phyloP scores from a whole-genome alignment of 35 echinoderm and acorn worm genomes.

The Chiridota heheva region DNA sequence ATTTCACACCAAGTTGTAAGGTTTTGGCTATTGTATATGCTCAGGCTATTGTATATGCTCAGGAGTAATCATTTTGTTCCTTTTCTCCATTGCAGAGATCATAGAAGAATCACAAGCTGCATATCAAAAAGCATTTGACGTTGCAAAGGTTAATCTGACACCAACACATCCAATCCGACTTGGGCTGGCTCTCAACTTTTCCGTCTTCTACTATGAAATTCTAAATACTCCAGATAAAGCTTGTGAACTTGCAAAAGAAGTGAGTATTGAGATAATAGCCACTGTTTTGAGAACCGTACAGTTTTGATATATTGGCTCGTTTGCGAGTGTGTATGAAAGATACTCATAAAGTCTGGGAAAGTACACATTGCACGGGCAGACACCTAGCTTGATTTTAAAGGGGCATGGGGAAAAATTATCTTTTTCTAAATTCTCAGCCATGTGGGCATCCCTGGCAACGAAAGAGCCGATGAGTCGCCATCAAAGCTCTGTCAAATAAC shows the following conservation, averaged over 20 bases:
- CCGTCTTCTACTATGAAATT: slow-evolving; percentile 99
- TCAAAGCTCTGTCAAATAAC: too few relatives aligned
- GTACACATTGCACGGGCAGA: too few relatives aligned
- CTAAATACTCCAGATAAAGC: slow-evolving; percentile 74
- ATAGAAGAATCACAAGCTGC: slow-evolving; percentile 50
- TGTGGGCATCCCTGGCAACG: too few relatives aligned
- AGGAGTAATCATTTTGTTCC: neutral
- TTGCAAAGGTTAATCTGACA: slow-evolving; percentile 46
- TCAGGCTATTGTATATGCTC: neutral
- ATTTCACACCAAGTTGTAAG: neutral
- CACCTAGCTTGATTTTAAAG: too few relatives aligned
- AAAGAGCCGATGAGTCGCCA: too few relatives aligned
- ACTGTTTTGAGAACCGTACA: too few relatives aligned
- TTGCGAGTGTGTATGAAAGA: too few relatives aligned
- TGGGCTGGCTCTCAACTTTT: slow-evolving; percentile 94
- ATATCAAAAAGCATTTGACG: slow-evolving; percentile 49
- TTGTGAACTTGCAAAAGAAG: slow-evolving; percentile 85
- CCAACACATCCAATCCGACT: slow-evolving; percentile 96
- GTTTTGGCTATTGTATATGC: neutral
- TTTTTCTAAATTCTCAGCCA: too few relatives aligned
- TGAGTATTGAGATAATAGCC: slow-evolving; percentile 23
- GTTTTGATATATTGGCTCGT: too few relatives aligned
- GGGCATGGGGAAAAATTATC: too few relatives aligned
- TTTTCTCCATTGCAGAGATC: slow-evolving; percentile 8
- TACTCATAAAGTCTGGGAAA: too few relatives aligned